phyloP scores from a whole-genome alignment of 2,888 invertebrate species.

The Scaptomyza cyrtandrae region DNA sequence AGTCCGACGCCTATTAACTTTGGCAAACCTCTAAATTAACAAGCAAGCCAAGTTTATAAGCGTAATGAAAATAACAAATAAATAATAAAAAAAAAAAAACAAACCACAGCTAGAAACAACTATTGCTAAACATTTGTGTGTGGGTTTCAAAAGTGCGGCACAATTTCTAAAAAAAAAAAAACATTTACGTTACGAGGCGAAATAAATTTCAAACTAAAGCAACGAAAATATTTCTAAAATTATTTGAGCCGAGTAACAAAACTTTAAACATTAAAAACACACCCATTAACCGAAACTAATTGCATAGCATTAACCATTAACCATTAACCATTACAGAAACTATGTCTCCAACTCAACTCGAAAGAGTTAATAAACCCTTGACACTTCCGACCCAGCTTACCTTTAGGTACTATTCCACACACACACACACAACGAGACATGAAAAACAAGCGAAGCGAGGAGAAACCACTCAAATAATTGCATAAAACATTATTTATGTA shows the following conservation, averaged over 20 bases:
- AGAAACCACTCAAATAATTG: slow-evolving; percentile 52
- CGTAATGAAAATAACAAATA: slow-evolving; percentile 61
- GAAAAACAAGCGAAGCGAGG: slow-evolving; percentile 56
- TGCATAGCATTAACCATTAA: not conserved
- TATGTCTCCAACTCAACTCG: not conserved
- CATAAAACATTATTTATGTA: slow-evolving; percentile 53
- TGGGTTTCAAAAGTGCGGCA: slow-evolving; percentile 25
- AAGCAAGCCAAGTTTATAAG: slow-evolving; percentile 38
- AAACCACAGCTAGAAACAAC: slow-evolving; percentile 48
- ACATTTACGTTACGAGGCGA: slow-evolving; percentile 10
- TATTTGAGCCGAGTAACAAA: not conserved
- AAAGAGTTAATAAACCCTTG: slow-evolving; percentile 32
- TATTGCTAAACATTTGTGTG: slow-evolving; percentile 13
- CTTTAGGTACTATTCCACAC: not conserved
- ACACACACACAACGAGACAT: slow-evolving; percentile 49
- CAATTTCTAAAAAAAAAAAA: slow-evolving; percentile 1
- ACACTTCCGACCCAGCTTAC: slow-evolving; percentile 41
- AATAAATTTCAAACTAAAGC: too few relatives aligned
- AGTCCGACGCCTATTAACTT: slow-evolving; percentile 59
- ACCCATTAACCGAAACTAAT: not conserved
- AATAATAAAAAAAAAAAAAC: slow-evolving; percentile 51
- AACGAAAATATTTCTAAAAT: not conserved
- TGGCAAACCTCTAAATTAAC: slow-evolving; percentile 44
- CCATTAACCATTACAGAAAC: too few relatives aligned
- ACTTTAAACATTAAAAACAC: slow-evolving; percentile 15